These are phyloP conservation scores for Cyrtorhinus lividipennis DNA, from an alignment of 1,140 invertebrate genomes.

Conservation along the genomic window DNA sequence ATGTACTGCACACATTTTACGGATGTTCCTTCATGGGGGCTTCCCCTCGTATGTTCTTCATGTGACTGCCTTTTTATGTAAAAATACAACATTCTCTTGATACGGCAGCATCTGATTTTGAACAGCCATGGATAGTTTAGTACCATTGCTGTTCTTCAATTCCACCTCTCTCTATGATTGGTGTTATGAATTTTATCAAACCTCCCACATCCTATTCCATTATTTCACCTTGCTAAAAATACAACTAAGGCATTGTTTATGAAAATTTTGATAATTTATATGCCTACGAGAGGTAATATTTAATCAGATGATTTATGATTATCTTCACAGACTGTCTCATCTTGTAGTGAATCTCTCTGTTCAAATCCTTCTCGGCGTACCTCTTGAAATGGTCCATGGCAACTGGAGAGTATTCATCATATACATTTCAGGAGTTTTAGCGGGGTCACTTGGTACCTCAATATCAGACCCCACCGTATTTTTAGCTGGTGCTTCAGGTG, in stretches of 20 bases:
- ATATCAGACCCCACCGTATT: constrained; percentile 72
- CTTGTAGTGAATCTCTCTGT: constrained; percentile 83
- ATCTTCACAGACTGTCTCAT: constrained; percentile 51
- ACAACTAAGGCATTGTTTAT: background rate
- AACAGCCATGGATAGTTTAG: too few relatives aligned
- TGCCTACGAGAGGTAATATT: background rate
- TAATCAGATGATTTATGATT: background rate
- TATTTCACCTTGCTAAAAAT: background rate
- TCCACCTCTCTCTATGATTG: background rate
- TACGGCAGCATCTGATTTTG: too few relatives aligned
- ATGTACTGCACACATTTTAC: too few relatives aligned
- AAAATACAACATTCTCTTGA: too few relatives aligned
- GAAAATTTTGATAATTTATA: background rate
- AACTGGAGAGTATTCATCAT: constrained; percentile 78
- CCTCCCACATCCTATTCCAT: background rate
- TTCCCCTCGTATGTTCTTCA: too few relatives aligned
- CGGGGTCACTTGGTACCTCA: constrained; percentile 79
- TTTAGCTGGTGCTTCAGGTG: constrained; percentile 88
- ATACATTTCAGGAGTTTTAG: constrained; percentile 66
- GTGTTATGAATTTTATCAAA: background rate
- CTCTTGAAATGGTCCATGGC: constrained; percentile 88
- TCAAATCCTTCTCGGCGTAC: constrained; percentile 81
- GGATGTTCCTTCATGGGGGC: too few relatives aligned
- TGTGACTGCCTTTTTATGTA: too few relatives aligned
- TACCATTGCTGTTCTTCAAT: too few relatives aligned